A percentile compares a stretch with the other conserved stretches of the same genome.
Conservation (phyloP, 1,140 invertebrate genomes). For the Trypoxylus dichotomus region DNA sequence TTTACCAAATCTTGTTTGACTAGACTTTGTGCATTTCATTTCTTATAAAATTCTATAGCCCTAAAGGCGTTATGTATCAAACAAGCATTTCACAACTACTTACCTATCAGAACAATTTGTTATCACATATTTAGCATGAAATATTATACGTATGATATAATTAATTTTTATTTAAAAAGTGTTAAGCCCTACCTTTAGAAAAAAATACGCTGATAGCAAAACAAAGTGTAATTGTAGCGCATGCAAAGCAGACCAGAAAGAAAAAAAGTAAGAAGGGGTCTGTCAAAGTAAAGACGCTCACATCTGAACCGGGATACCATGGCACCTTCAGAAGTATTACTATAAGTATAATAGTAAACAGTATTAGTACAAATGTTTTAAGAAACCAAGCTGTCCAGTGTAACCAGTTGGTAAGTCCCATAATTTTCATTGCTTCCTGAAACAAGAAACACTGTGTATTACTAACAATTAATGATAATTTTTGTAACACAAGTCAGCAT, state of each 20-base stretch:
- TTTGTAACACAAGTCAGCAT: no score
- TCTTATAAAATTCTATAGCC: no score
- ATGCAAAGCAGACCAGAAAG: conserved; percentile 59
- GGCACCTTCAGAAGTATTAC: conserved; percentile 53
- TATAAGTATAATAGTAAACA: conserved; percentile 59
- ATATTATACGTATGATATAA: no score
- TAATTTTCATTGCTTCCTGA: conserved; percentile 45
- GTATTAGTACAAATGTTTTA: conserved; percentile 70
- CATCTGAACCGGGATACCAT: conserved; percentile 42
- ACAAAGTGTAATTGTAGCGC: conserved; percentile 64
- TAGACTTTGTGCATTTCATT: no score
- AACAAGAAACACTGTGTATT: no score
- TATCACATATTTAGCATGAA: no score
- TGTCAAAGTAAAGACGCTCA: conserved; percentile 43
- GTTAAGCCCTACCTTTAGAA: conserved; percentile 62
- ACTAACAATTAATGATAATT: no score
- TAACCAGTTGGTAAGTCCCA: conserved; percentile 78
- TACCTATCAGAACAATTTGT: no score
- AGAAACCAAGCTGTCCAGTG: conserved; percentile 83
- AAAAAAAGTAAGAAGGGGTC: conserved; percentile 53
- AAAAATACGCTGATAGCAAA: conserved; percentile 72
- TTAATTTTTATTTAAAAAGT: no score
- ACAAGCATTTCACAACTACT: no score
- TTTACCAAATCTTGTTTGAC: no score
- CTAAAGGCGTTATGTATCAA: no score